Conservation (phyloP, 2,888 invertebrate species). For the Pammene fasciana region DNA sequence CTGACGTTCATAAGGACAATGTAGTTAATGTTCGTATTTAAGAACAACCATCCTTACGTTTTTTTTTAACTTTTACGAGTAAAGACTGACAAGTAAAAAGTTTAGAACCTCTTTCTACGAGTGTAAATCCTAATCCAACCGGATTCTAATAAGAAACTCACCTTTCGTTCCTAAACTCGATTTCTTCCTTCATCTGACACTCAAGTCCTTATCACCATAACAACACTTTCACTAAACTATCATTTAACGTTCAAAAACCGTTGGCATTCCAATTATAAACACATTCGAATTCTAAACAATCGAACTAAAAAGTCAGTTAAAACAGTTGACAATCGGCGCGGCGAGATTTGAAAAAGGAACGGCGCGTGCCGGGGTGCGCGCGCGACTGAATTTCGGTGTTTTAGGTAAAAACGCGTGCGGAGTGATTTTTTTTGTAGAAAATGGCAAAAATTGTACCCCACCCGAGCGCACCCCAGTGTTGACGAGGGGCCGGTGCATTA, state of each 20-base stretch:
- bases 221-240: slow-evolving; percentile 28
- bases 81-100: too few species aligned
- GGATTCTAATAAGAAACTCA: slow-evolving; percentile 63
- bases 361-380: slow-evolving; percentile 74
- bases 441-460: slow-evolving; percentile 77
- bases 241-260: slow-evolving; percentile 20
- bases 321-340: slow-evolving; percentile 16
- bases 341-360: slow-evolving; percentile 5
- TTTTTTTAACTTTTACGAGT: too few species aligned
- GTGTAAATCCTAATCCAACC: slow-evolving; percentile 37
- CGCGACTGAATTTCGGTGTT: slow-evolving; percentile 76
- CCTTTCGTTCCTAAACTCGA: slow-evolving; percentile 62
- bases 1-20: too few species aligned
- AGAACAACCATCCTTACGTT: too few species aligned
- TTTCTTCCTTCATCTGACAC: slow-evolving; percentile 57
- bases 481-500: slow-evolving; percentile 76
- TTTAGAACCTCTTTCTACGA: not conserved
- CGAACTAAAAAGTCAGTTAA: slow-evolving; percentile 10
- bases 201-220: slow-evolving; percentile 56
- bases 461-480: slow-evolving; percentile 64
- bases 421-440: slow-evolving; percentile 74
- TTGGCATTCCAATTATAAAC: slow-evolving; percentile 30
- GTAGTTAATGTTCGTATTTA: too few species aligned
- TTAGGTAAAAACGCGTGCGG: slow-evolving; percentile 78
- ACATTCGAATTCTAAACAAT: slow-evolving; percentile 22